These are phyloP conservation scores for Paradoxurus hermaphroditus DNA, from an alignment of 2,113 vertebrate species.

Conservation along the genomic window DNA sequence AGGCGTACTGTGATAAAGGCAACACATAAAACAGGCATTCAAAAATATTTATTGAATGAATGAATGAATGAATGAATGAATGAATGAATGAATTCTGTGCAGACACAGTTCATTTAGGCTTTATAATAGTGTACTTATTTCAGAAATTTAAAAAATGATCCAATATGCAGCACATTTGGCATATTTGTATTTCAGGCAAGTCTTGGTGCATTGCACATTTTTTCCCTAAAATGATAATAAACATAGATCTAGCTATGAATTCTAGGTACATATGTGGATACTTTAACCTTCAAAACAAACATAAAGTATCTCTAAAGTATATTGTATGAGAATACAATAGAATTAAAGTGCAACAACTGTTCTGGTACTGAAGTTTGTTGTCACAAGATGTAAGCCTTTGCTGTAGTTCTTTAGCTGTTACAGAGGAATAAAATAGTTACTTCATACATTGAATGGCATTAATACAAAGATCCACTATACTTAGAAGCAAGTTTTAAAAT, in stretches of 20 bases:
- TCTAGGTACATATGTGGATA: not conserved
- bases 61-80: not conserved
- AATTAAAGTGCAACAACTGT: not conserved
- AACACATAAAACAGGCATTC: not conserved
- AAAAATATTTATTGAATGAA: not conserved
- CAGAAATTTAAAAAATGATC: not conserved
- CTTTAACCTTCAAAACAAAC: not conserved
- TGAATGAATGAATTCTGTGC: not conserved
- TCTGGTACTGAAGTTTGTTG: not conserved
- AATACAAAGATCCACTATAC: not conserved
- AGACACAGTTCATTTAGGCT: not conserved
- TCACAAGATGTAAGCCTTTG: not conserved
- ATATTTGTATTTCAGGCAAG: not conserved
- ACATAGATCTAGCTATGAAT: not conserved
- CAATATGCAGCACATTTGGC: not conserved
- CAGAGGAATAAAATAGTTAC: not conserved
- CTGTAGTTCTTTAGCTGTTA: not conserved
- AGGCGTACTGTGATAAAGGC: not conserved
- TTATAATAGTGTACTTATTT: not conserved
- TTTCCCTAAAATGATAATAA: not conserved
- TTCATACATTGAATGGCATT: not conserved
- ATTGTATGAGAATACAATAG: not conserved
- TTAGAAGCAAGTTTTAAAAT: not conserved
- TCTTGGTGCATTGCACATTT: not conserved
- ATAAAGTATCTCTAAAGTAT: not conserved